Evolutionary conservation across 2,888 invertebrate species (phyloP), one percentile per base, ranked within the genome.

Genomic region (Papilio protenor): DNA sequence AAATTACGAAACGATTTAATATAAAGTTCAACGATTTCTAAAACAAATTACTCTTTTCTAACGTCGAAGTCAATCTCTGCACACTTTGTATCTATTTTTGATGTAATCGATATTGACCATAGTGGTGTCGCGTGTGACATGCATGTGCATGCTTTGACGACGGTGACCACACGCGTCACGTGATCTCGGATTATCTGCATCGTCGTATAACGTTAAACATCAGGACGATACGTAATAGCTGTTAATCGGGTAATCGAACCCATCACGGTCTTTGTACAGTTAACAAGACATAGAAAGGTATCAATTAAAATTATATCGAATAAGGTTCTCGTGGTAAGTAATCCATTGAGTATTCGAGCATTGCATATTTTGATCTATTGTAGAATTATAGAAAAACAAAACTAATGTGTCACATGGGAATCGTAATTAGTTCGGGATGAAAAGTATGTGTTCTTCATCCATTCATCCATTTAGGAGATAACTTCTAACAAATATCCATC

Each of bases 81-180:
- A 16, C 5, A 18, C 18, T 52, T n/a, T 55, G n/a, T 21, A 18
- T 4, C 18, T 55, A n/a, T 21, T 57, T 57, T n/a, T 21, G 1
- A 57, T 57, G 57, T 1, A 21, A 57, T 21, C 11, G 57, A 57
- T 57, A 57, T 57, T 21, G 21, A 57, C 57, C 11, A 21, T 21
- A 57, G 21, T 14, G 61, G 10, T 27, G 69, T 79, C 74, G 78
- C 78, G 79, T 79, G 71, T 55, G 18, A 18, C 55, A 47, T 18
- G 76, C 76, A 71, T 23, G 59, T n/a, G 75, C 75, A 70, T 23
- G 59, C 23, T 49, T 61, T 52, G 59, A 49, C 33, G n/a, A 10
- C 16, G 52, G 52, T 61, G 49, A 49, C 10, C 52, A 27, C 52
- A 11, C 33, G 55, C 33, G 55, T 40, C 52, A n/a, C 16, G 2